Conservation (phyloP, 2,113 vertebrate species). For the Vanacampus margaritifer region DNA sequence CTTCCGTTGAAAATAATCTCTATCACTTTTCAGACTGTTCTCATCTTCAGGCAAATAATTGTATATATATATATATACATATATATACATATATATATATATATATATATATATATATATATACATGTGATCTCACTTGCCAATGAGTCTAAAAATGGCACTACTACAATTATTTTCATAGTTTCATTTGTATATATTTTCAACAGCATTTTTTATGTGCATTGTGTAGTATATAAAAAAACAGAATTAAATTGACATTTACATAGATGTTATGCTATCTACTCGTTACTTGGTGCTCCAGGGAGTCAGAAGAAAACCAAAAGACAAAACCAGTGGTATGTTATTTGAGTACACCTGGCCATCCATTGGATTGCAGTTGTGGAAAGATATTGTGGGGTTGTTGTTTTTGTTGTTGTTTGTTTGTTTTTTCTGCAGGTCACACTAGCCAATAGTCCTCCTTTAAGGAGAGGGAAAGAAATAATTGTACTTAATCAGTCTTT, state of each 20-base stretch:
- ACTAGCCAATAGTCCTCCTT: constrained; percentile 29
- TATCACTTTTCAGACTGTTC: too few species aligned
- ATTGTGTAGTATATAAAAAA: too few species aligned
- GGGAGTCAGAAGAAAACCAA: not conserved
- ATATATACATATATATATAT: too few species aligned
- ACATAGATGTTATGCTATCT: not conserved
- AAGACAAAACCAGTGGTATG: not conserved
- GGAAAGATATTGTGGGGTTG: not conserved
- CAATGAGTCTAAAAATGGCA: not conserved
- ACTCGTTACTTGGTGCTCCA: not conserved
- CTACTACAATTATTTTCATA: not conserved
- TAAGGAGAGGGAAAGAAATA: constrained; percentile 4
- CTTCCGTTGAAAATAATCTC: too few species aligned
- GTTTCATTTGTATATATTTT: not conserved
- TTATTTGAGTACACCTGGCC: not conserved
- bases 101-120: too few species aligned
- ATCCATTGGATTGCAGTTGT: constrained; percentile 21
- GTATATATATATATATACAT: too few species aligned
- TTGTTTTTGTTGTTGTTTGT: too few species aligned
- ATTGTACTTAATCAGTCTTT: not conserved
- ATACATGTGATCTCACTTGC: not conserved
- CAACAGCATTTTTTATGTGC: too few species aligned
- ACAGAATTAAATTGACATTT: not conserved
- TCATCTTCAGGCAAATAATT: too few species aligned
- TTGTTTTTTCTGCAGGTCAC: constrained; percentile 25